Percentiles rank a stretch among this genome's conserved stretches.
Evolutionary conservation across 2,888 invertebrate genomes (phyloP).

Genomic region (Rhingia rostrata): DNA sequence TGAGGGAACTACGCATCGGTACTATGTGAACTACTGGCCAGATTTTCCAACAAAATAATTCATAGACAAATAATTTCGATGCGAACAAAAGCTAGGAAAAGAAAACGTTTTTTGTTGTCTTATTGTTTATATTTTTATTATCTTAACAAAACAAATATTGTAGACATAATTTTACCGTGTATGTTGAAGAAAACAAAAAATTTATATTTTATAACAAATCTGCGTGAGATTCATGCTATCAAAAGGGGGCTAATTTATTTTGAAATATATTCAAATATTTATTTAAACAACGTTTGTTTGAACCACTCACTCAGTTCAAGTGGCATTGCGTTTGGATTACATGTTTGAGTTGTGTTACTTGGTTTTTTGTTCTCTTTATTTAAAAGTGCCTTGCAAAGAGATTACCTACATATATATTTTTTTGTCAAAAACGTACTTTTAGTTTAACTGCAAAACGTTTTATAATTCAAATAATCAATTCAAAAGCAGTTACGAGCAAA

Average conservation of each 20-base stretch:
- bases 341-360: neutral
- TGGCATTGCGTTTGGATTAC: neutral
- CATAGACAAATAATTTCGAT: neutral
- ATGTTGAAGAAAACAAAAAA: no score
- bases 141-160: constrained; percentile 28
- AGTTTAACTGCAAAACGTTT: neutral
- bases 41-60: constrained; percentile 93
- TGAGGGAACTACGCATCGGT: constrained; percentile 97
- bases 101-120: constrained; percentile 24
- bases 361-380: constrained; percentile 17
- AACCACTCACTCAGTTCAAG: no score
- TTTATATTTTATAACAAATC: no score
- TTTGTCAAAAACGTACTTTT: neutral
- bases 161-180: constrained; percentile 4
- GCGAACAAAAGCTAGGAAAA: constrained; percentile 4
- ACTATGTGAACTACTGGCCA: constrained; percentile 99
- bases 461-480: no score
- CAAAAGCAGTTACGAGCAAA: no score
- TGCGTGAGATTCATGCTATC: no score
- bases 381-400: constrained; percentile 47
- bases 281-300: no score
- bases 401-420: constrained; percentile 21
- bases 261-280: no score
- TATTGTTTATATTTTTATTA: constrained; percentile 53
- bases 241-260: no score